Base-by-base conservation (phyloP, 2,888 invertebrate species). In the Dolichopus griseipennis region DNA sequence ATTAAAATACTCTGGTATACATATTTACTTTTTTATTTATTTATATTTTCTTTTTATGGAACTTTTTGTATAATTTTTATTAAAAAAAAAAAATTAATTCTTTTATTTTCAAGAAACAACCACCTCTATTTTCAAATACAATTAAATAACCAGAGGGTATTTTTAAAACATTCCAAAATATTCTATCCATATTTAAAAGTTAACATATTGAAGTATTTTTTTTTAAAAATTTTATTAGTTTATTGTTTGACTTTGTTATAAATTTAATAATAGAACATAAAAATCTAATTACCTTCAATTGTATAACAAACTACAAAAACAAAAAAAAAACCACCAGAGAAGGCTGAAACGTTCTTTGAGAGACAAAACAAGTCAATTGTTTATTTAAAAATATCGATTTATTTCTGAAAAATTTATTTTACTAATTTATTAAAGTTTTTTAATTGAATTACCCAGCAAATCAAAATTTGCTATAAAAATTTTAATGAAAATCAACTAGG, bases 271-370 rank as follows among this genome's bases (percentile, higher is more conserved):
- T 52, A 52, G n/a, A 52, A 52, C 52, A 52, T n/a, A 52, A 52
- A 52, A 52, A 52, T 52, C 52, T 52, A 52, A 52, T 52, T 52
- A 52, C 52, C 52, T 52, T 52, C 52, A 18, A 52, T 52, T 52
- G 52, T 15, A 27, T 5, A 27, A 27, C 27, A 27, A 27, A 27
- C 2, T 4, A 27, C n/a, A 27, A 27, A 27, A 27, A 27, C 2
- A 27, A 27, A 27, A 4, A 5, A 27, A 18, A 52, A 37, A 37
- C 37, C 37, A 12, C 12, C 37, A 37, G 37, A 37, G 12, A 37
- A 37, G 27, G 27, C 5, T 27, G 27, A 27, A 27, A 5, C 27
- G 27, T 27, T 27, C 27, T 27, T 27, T 27, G 27, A 27, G 27
- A 27, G 5, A 27, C 27, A 27, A 27, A n/a, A 27, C 27, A 27